phyloP scores from a whole-genome alignment of 35 echinoderm and acorn worm genomes.

The Anneissia japonica region DNA sequence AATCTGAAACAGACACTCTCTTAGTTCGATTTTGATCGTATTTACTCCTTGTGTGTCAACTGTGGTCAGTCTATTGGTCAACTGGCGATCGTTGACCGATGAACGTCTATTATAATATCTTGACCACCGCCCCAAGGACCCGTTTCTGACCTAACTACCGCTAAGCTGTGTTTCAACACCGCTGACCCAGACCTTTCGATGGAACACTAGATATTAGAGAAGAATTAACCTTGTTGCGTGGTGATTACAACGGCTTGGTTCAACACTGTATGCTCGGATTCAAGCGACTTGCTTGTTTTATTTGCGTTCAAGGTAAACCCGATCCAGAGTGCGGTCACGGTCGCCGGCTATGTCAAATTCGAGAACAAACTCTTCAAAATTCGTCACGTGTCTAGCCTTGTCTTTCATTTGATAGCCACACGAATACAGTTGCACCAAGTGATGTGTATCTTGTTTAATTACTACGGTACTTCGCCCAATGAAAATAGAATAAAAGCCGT shows the following conservation, averaged over 20 bases:
- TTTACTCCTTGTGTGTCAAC: neutral
- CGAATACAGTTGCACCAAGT: neutral
- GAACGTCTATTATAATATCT: neutral
- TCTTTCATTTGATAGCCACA: neutral
- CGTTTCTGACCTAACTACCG: neutral
- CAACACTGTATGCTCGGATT: neutral
- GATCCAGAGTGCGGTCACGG: neutral
- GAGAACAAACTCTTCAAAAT: neutral
- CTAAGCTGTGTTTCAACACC: neutral
- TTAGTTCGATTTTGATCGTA: neutral
- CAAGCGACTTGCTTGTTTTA: neutral
- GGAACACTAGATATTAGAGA: neutral
- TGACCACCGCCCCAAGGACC: neutral
- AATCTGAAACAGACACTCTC: neutral
- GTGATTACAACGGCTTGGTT: neutral
- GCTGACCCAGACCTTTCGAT: neutral
- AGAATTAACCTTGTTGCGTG: neutral
- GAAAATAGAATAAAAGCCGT: neutral
- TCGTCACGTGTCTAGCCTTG: neutral
- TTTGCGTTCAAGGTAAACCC: neutral
- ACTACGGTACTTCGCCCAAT: neutral
- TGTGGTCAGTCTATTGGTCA: neutral
- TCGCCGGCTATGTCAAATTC: neutral
- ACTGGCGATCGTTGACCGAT: neutral
- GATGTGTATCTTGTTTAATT: neutral